Conservation (phyloP, 1,140 invertebrate genomes). For the Sarcophaga bullata region DNA sequence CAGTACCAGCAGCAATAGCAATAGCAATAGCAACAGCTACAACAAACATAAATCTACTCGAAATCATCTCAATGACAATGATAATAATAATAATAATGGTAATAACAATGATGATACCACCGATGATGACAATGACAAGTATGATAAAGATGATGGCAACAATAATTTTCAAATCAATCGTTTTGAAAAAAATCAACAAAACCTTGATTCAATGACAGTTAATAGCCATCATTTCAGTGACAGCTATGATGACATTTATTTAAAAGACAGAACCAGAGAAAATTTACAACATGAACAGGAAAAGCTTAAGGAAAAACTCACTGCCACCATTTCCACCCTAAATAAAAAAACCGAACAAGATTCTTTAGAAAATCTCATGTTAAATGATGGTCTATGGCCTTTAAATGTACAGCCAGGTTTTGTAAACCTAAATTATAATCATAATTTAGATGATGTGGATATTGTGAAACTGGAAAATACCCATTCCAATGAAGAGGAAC, state of each 20-base stretch:
- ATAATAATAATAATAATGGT: neutral
- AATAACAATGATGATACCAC: neutral
- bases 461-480: constrained; percentile 56
- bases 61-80: constrained; percentile 37
- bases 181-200: constrained; percentile 37
- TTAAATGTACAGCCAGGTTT: constrained; percentile 42
- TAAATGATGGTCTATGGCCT: constrained; percentile 52
- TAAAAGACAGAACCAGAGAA: constrained; percentile 18
- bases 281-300: neutral
- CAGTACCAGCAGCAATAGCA: too few species aligned
- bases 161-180: constrained; percentile 62
- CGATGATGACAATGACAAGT: constrained; percentile 33
- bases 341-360: neutral
- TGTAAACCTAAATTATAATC: constrained; percentile 9
- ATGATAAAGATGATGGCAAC: constrained; percentile 46
- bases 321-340: too few species aligned
- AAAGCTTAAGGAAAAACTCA: neutral
- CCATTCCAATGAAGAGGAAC: constrained; percentile 42
- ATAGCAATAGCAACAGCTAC: too few species aligned
- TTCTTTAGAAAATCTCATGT: constrained; percentile 52
- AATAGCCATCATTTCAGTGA: constrained; percentile 64
- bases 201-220: constrained; percentile 51
- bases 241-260: constrained; percentile 53
- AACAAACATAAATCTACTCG: neutral
- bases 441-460: constrained; percentile 54